Percentiles rank a stretch among this genome's conserved stretches.
Evolutionary conservation across 1,140 invertebrate genomes (phyloP).

Genomic region (Meloidogyne exigua): DNA sequence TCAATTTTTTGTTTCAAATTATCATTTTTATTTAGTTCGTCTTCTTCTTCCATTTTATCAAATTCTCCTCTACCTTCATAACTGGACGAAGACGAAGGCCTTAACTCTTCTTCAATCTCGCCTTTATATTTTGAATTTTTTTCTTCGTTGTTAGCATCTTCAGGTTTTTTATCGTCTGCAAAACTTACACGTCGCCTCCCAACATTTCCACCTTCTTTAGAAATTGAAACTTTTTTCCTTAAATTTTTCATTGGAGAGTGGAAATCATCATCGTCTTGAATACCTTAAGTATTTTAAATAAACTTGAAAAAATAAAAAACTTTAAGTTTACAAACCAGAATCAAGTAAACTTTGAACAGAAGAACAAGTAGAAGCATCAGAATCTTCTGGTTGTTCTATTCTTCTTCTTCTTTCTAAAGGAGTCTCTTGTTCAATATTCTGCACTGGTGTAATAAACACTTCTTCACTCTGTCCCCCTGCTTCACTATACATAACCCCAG

Average conservation of each 20-base stretch:
- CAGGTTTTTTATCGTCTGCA: background rate
- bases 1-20: background rate
- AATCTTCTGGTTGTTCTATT: constrained; percentile 8
- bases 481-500: constrained; percentile 22
- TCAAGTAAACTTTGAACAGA: constrained; percentile 16
- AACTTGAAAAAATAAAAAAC: background rate
- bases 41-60: background rate
- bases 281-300: constrained; percentile 12
- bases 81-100: background rate
- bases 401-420: background rate
- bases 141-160: background rate
- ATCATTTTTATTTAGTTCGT: background rate
- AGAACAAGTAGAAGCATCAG: constrained; percentile 8
- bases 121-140: background rate
- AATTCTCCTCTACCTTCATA: constrained; percentile 4
- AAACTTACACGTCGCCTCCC: background rate
- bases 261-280: constrained; percentile 25
- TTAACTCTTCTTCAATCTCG: background rate
- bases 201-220: background rate
- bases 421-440: constrained; percentile 6
- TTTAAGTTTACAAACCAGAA: constrained; percentile 1
- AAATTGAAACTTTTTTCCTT: background rate
- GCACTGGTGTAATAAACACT: constrained; percentile 27
- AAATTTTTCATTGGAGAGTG: constrained; percentile 18
- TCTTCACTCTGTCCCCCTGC: constrained; percentile 32